phyloP scores from a whole-genome alignment of 2,113 vertebrate genomes.

The Burhinus oedicnemus region DNA sequence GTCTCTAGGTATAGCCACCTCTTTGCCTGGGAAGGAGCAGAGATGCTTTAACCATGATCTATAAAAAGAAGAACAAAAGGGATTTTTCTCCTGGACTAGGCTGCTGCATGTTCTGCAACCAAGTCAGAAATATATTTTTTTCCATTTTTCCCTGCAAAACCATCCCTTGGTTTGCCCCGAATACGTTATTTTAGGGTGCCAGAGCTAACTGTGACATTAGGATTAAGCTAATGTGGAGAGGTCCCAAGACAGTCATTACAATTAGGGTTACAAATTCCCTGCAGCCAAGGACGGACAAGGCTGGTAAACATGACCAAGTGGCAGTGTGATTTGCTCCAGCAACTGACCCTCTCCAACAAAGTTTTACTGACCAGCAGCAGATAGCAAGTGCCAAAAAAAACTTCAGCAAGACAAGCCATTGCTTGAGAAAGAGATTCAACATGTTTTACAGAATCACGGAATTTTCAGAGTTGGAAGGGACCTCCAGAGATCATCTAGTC shows the following conservation, averaged over 20 bases:
- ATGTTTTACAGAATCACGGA: background rate
- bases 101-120: background rate
- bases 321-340: background rate
- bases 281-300: background rate
- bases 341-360: background rate
- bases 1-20: background rate
- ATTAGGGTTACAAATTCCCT: background rate
- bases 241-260: background rate
- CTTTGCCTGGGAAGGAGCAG: background rate
- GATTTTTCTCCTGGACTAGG: background rate
- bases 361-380: background rate
- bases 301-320: fast-evolving
- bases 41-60: background rate
- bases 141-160: background rate
- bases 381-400: background rate
- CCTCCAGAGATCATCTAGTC: no score
- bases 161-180: background rate
- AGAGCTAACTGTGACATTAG: background rate
- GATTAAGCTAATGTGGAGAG: background rate
- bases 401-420: background rate
- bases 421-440: background rate
- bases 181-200: fast-evolving
- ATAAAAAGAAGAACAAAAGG: background rate
- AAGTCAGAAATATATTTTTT: background rate
- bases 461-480: no score